These are phyloP conservation scores for Tetragonula carbonaria DNA, from an alignment of 2,888 invertebrate species.

Conservation along the genomic window DNA sequence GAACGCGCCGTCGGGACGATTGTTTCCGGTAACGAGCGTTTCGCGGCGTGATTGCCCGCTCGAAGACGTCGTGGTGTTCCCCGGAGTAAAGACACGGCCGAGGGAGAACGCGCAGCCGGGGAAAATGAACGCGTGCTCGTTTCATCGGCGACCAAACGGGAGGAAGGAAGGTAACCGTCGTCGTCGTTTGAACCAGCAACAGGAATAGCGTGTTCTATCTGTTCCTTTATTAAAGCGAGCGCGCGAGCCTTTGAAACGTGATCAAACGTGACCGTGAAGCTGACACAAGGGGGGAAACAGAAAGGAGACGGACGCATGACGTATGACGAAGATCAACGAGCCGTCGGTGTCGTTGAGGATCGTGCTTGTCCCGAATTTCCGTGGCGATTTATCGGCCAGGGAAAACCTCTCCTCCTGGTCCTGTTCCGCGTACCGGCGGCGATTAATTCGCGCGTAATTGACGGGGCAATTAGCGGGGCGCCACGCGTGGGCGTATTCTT, in stretches of 20 bases:
- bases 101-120: not conserved
- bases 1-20: conserved; percentile 16
- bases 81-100: not conserved
- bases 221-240: conserved; percentile 67
- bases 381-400: conserved; percentile 37
- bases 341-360: conserved; percentile 23
- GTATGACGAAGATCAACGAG: conserved; percentile 71
- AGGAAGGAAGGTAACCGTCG: not conserved
- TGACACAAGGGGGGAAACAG: conserved; percentile 35
- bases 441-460: conserved; percentile 62
- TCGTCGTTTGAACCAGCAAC: conserved; percentile 35
- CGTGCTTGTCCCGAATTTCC: conserved; percentile 21
- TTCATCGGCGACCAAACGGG: not conserved
- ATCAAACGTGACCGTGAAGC: conserved; percentile 71
- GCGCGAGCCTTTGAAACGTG: conserved; percentile 69
- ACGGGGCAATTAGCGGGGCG: conserved; percentile 59
- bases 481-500: conserved; percentile 37
- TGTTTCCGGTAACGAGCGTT: conserved; percentile 49
- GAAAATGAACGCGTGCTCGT: conserved; percentile 37
- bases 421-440: conserved; percentile 30
- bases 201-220: conserved; percentile 57
- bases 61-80: conserved; percentile 35
- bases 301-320: conserved; percentile 53
- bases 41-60: conserved; percentile 51
- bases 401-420: conserved; percentile 8